These are phyloP conservation scores for Girardinus metallicus DNA, from an alignment of 2,797 vertebrate genomes.

Conservation along the genomic window DNA sequence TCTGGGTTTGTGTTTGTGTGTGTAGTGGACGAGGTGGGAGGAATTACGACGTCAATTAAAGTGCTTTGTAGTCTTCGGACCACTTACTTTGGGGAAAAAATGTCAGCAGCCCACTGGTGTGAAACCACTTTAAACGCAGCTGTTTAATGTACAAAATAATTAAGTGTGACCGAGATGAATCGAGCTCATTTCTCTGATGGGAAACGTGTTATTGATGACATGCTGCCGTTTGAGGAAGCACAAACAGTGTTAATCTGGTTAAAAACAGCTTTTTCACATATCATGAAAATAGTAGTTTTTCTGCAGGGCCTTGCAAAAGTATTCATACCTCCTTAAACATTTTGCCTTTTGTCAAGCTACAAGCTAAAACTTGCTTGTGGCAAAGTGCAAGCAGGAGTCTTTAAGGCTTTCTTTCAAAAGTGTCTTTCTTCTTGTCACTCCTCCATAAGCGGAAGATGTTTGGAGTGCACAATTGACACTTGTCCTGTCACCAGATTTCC, in stretches of 20 bases:
- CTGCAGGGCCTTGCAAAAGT: neutral
- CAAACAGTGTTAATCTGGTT: conserved; percentile 29
- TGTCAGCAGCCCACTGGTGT: conserved; percentile 65
- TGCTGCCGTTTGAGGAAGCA: conserved; percentile 19
- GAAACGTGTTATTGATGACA: conserved; percentile 24
- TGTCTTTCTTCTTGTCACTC: neutral
- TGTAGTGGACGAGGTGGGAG: conserved; percentile 25
- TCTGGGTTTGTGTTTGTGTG: conserved; percentile 16
- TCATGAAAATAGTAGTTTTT: conserved; percentile 17
- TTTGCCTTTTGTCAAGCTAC: neutral
- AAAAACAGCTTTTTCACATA: conserved; percentile 4
- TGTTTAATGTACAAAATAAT: conserved; percentile 62
- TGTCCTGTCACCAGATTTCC: neutral
- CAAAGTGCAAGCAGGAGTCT: neutral
- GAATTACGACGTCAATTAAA: conserved; percentile 72
- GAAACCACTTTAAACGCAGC: conserved; percentile 60
- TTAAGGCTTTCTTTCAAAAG: neutral
- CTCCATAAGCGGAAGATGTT: neutral
- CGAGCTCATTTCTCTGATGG: conserved; percentile 28
- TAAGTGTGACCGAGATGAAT: conserved; percentile 58
- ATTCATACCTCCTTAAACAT: neutral
- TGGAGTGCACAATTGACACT: neutral
- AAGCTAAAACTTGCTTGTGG: neutral
- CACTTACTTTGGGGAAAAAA: conserved; percentile 54
- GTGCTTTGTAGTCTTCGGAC: conserved; percentile 57